Conservation (phyloP, 2,113 vertebrate genomes). For the Lota lota region DNA sequence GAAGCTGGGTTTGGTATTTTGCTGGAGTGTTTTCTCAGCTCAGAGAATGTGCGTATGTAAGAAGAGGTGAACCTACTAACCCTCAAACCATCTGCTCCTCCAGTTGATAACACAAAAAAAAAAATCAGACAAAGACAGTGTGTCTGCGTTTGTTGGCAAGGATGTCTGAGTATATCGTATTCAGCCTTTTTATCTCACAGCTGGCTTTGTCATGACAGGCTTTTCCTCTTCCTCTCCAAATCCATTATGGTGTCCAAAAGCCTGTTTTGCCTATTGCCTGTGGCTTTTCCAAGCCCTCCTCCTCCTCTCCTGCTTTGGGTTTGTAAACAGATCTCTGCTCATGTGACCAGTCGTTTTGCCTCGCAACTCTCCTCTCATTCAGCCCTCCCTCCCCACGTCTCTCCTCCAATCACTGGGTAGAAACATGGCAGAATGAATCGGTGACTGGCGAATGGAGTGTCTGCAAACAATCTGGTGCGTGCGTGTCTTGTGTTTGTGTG, state of each 20-base stretch:
- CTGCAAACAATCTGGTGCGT: slow-evolving; percentile 45
- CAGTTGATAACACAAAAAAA: slow-evolving; percentile 30
- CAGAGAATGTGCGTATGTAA: slow-evolving; percentile 2
- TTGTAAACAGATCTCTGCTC: slow-evolving; percentile 83
- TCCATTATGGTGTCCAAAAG: slow-evolving; percentile 49
- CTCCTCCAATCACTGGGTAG: slow-evolving; percentile 68
- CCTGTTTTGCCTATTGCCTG: slow-evolving; percentile 23
- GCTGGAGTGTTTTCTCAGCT: slow-evolving; percentile 16
- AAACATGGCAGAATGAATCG: slow-evolving; percentile 59
- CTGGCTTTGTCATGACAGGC: slow-evolving; percentile 63
- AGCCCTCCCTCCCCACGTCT: slow-evolving; percentile 52
- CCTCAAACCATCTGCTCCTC: slow-evolving; percentile 72
- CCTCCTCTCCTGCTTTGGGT: slow-evolving; percentile 63
- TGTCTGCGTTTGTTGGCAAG: slow-evolving; percentile 30
- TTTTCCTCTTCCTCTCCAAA: slow-evolving; percentile 55
- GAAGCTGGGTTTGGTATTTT: slow-evolving; percentile 47
- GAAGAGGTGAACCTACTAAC: slow-evolving; percentile 60
- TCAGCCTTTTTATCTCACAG: slow-evolving; percentile 57
- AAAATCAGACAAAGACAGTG: slow-evolving; percentile 57
- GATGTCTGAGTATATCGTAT: slow-evolving; percentile 47
- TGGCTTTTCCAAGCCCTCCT: not conserved
- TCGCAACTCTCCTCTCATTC: slow-evolving; percentile 74
- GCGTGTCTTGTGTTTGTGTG: slow-evolving; percentile 15
- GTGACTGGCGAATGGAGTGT: slow-evolving; percentile 57
- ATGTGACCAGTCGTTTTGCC: slow-evolving; percentile 81